Evolutionary conservation across 1,140 invertebrate species (phyloP).

Genomic region (Sycophaga agraensis): DNA sequence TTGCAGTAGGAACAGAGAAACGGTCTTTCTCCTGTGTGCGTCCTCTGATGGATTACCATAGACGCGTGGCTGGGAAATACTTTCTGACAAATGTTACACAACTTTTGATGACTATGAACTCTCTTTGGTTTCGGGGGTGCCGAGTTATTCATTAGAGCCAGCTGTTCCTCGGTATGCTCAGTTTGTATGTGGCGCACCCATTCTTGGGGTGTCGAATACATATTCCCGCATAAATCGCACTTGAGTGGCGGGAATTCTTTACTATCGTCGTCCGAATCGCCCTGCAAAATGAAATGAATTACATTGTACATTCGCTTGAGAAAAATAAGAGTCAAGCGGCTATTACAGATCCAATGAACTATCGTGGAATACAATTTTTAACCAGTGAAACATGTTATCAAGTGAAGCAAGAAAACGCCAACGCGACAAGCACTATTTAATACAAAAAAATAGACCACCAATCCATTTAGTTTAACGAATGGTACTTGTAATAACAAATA

Average conservation of each 20-base stretch:
- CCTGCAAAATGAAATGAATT: slow-evolving; percentile 43
- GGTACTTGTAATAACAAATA: too few species aligned
- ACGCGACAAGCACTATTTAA: too few species aligned
- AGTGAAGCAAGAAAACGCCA: too few species aligned
- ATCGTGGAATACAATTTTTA: too few species aligned
- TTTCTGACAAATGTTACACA: slow-evolving; percentile 72
- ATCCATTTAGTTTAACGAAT: too few species aligned
- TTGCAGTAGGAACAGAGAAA: slow-evolving; percentile 73
- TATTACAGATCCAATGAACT: too few species aligned
- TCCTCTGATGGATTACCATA: slow-evolving; percentile 73
- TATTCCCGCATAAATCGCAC: slow-evolving; percentile 80
- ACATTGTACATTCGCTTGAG: too few species aligned
- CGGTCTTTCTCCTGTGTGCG: slow-evolving; percentile 71
- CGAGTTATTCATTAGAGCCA: slow-evolving; percentile 77
- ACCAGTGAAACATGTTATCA: too few species aligned
- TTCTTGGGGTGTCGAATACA: slow-evolving; percentile 77
- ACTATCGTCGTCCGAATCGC: slow-evolving; percentile 67
- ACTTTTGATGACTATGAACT: slow-evolving; percentile 65
- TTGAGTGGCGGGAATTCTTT: slow-evolving; percentile 68
- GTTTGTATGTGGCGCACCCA: slow-evolving; percentile 83
- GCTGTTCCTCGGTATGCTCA: slow-evolving; percentile 79
- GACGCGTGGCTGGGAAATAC: slow-evolving; percentile 75
- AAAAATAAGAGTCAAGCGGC: too few species aligned
- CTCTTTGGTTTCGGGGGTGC: slow-evolving; percentile 63
- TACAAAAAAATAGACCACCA: too few species aligned